Evolutionary conservation across 2,888 invertebrate species (phyloP), one percentile per base, ranked within the genome.

Genomic region (Euspilapteryx auroguttella): DNA sequence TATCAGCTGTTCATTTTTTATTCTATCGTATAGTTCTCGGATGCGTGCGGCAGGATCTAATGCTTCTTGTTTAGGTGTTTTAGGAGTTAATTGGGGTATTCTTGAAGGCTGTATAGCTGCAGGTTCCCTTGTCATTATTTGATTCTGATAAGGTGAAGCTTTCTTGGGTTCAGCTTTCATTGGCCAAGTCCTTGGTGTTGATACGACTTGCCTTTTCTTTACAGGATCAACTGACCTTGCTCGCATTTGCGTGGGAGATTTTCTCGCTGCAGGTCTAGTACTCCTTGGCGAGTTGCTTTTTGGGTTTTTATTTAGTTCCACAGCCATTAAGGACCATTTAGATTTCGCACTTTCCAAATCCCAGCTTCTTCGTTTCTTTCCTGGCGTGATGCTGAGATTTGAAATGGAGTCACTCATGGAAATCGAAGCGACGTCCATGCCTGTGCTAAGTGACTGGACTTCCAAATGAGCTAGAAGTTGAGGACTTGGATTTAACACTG

Each of bases 401-500:
- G 68, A 65, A 2, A 55, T 37, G 2, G 75, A 75, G 34, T 77
- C 77, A 21, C 75, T 76, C 76, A 76, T 77, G 3, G 78, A 78
- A 37, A 77, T 71, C n/a, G 59, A 57, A 17, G 45, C 58, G 38
- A 78, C 53, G 27, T 75, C 76, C 13, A 77, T 51, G 12, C 78
- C 78, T 9, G 65, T 71, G 27, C 46, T 66, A 9, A 65, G 33
- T 1, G 75, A 68, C 35, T 71, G 75, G 36, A 76, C 68, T 49
- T 82, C 76, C 25, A 85, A 59, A 43, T 83, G 81, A 7, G 84
- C 84, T 13, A 86, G 47, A 6, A 92, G 73, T 35, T 83, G 82
- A 1, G 88, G 87, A 45, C 91, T 89, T 0, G 92, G 91, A 12
- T 80, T 71, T 0, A 89, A 82, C 25, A 92, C 56, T 1, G 87